phyloP scores from a whole-genome alignment of 1,140 invertebrate genomes.

The Druon quercuslanigerum region DNA sequence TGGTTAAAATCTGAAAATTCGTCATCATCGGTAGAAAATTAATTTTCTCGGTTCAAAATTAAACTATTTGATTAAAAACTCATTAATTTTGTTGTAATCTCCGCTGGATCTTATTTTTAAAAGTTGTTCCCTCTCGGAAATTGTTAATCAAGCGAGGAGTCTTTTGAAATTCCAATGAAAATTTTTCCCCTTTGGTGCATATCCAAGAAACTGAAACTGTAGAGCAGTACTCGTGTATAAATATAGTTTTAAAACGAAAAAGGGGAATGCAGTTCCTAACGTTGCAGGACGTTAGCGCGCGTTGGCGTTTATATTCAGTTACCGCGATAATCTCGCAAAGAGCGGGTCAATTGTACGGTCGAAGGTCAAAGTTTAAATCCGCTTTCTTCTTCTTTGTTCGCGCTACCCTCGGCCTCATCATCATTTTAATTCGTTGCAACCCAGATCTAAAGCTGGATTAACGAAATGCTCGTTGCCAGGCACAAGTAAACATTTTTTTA shows the following conservation, averaged over 20 bases:
- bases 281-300: constrained; percentile 30
- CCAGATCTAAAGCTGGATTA: constrained; percentile 34
- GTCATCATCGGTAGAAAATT: too few relatives aligned
- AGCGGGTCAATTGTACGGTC: constrained; percentile 32
- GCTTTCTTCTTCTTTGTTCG: neutral
- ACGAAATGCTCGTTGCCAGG: constrained; percentile 60
- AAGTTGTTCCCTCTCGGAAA: too few relatives aligned
- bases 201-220: neutral
- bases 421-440: constrained; percentile 31
- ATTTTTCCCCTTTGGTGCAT: neutral
- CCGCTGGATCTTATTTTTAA: too few relatives aligned
- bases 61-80: too few relatives aligned
- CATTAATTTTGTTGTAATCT: too few relatives aligned
- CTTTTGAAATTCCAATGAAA: too few relatives aligned
- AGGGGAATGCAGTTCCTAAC: constrained; percentile 62
- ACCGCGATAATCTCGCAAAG: constrained; percentile 39
- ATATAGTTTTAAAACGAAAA: constrained; percentile 59
- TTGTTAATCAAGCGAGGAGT: too few relatives aligned
- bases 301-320: constrained; percentile 44
- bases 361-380: neutral
- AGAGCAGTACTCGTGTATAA: constrained; percentile 42
- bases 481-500: constrained; percentile 60
- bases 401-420: neutral
- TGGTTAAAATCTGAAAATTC: too few relatives aligned
- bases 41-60: too few relatives aligned